phyloP scores from a whole-genome alignment of 2,797 vertebrate species.

The Hozukius guyotensis region DNA sequence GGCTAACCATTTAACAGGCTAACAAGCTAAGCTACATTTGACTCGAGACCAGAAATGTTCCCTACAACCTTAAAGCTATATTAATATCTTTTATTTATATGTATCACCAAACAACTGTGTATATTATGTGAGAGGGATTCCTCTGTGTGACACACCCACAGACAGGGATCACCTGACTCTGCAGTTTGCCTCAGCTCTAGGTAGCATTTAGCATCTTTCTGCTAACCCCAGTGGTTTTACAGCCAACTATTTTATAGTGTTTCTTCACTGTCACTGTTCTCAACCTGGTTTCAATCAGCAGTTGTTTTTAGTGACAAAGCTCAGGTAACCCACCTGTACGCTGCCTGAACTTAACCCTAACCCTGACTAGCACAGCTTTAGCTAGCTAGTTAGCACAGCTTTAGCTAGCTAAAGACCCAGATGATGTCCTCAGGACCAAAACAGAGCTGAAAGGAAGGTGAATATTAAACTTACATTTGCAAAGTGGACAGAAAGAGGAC shows the following conservation, averaged over 20 bases:
- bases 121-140: neutral
- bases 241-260: neutral
- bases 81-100: neutral
- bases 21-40: neutral
- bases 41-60: neutral
- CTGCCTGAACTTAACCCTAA: too few relatives aligned
- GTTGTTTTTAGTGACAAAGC: neutral
- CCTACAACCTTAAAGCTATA: neutral
- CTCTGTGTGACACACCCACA: neutral
- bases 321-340: neutral
- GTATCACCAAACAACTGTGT: neutral
- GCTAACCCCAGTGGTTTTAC: neutral
- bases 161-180: neutral
- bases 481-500: neutral
- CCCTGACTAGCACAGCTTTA: too few relatives aligned
- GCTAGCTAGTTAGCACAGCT: neutral
- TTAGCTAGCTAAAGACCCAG: neutral
- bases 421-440: neutral
- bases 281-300: neutral
- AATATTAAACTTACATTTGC: neutral
- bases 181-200: neutral
- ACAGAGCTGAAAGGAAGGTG: neutral
- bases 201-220: neutral
- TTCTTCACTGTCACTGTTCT: neutral
- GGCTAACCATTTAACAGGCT: neutral